These are phyloP conservation scores for Ostrea denselamellosa DNA, from an alignment of 1,140 invertebrate genomes.

Conservation along the genomic window DNA sequence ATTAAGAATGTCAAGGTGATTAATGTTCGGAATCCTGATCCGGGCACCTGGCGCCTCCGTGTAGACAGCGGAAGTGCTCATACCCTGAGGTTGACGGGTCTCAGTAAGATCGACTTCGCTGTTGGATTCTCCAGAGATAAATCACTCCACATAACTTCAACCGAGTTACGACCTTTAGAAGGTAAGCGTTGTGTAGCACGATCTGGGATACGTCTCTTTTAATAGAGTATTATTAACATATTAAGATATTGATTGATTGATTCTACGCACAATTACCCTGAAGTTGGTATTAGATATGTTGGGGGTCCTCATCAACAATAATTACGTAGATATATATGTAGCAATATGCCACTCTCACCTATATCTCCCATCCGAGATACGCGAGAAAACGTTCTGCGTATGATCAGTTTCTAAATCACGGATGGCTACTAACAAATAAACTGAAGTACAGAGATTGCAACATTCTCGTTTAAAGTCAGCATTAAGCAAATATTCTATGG, in stretches of 20 bases:
- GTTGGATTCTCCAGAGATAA: conserved; percentile 84
- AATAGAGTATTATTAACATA: too few species aligned
- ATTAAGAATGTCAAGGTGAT: conserved; percentile 84
- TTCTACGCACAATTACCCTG: neutral
- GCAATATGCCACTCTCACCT: too few species aligned
- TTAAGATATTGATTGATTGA: conserved; percentile 23
- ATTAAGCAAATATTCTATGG: too few species aligned
- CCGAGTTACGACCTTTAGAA: conserved; percentile 82
- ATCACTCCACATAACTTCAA: conserved; percentile 80
- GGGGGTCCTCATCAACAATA: too few species aligned
- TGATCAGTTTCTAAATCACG: neutral
- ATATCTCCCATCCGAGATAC: too few species aligned
- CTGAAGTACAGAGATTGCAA: too few species aligned
- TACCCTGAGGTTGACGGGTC: conserved; percentile 84
- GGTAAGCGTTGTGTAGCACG: conserved; percentile 76
- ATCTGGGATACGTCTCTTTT: neutral
- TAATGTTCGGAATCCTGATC: conserved; percentile 83
- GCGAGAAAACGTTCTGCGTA: too few species aligned
- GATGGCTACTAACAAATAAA: neutral
- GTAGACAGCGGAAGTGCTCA: conserved; percentile 83
- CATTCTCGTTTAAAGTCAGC: too few species aligned
- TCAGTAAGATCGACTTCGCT: conserved; percentile 84
- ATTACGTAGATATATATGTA: too few species aligned
- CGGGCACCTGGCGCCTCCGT: conserved; percentile 83
- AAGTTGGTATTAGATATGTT: too few species aligned